Evolutionary conservation across 1,140 invertebrate genomes (phyloP), one percentile per base, ranked within the genome.

Genomic region (Dryas iulia): DNA sequence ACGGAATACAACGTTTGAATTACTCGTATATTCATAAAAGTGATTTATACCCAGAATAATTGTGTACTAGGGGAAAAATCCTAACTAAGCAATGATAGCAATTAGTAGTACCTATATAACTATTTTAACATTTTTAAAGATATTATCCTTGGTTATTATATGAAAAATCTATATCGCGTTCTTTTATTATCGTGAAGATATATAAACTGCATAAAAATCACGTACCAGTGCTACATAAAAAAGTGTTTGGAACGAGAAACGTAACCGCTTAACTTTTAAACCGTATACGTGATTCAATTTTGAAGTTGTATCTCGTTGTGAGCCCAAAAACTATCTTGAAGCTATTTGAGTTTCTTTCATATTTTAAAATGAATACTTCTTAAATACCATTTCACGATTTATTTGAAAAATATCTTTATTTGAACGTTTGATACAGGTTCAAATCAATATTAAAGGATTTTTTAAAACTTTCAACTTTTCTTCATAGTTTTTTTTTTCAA

Each of bases 211-310:
- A 47, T 47, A 81, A 75, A 84, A 81, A 85, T 85, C 84, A 88
- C 84, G 86, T 86, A 74, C 77, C 73, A 63, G 59, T 52, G 62
- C 58, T 65, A 65, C 39, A 60, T 70, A 71, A 71, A 70, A n/a
- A 71, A 71, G 69, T 70, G 64, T 71, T 67, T 63, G 57, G 28
- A 70, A 57, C 69, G 63, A 59, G 66, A 75, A 72, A 78, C 70
- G 76, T 75, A 75, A 75, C 76, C 73, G 76, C 76, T 83, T 86
- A 87, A 86, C 83, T 87, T 87, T 85, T 87, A 85, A 86, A 84
- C 79, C 81, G 79, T 85, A 86, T 87, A 89, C 87, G 87, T 89
- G 87, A 90, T 90, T 90, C 86, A 90, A 90, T 90, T 90, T 88
- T 78, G 78, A 83, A 90, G 82, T 88, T 86, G 81, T 84, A 84